Percentiles rank a stretch among this genome's conserved stretches.
Conservation (phyloP, 2,888 invertebrate genomes). For the Tanytarsus gracilentus region DNA sequence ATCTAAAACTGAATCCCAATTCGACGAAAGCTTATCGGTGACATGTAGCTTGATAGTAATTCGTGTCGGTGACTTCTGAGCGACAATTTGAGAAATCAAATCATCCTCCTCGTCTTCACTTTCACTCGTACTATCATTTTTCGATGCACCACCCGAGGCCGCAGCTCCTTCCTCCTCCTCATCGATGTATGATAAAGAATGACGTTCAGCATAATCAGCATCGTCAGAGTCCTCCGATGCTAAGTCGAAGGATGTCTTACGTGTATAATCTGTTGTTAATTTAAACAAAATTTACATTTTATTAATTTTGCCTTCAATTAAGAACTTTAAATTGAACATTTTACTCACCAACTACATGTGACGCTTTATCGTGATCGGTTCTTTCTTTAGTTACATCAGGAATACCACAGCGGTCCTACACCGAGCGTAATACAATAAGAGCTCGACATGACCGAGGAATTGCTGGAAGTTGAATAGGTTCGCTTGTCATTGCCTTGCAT, state of each 20-base stretch:
- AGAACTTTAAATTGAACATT: background rate
- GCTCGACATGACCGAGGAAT: slow-evolving; percentile 60
- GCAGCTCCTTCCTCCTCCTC: slow-evolving; percentile 24
- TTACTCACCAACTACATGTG: slow-evolving; percentile 43
- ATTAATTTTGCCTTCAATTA: slow-evolving; percentile 5
- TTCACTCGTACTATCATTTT: slow-evolving; percentile 22
- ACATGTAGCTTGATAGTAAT: slow-evolving; percentile 69
- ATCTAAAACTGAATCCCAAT: slow-evolving; percentile 67
- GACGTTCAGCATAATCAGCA: slow-evolving; percentile 39
- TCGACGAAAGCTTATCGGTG: slow-evolving; percentile 65
- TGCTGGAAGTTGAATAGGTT: slow-evolving; percentile 47
- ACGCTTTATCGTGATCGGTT: slow-evolving; percentile 47
- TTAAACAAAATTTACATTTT: background rate
- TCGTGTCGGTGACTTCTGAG: slow-evolving; percentile 58
- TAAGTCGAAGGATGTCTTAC: slow-evolving; percentile 44
- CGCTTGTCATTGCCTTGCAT: slow-evolving; percentile 37
- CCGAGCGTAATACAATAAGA: slow-evolving; percentile 84
- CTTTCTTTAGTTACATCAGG: slow-evolving; percentile 90
- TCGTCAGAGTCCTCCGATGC: slow-evolving; percentile 36
- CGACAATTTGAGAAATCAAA: slow-evolving; percentile 53
- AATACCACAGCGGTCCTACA: slow-evolving; percentile 97
- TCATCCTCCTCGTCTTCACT: slow-evolving; percentile 34
- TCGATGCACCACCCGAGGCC: background rate
- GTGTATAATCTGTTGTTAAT: slow-evolving; percentile 38
- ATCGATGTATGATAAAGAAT: slow-evolving; percentile 33